Base-by-base conservation (phyloP, 1,140 invertebrate species). In the Cydia strobilella region DNA sequence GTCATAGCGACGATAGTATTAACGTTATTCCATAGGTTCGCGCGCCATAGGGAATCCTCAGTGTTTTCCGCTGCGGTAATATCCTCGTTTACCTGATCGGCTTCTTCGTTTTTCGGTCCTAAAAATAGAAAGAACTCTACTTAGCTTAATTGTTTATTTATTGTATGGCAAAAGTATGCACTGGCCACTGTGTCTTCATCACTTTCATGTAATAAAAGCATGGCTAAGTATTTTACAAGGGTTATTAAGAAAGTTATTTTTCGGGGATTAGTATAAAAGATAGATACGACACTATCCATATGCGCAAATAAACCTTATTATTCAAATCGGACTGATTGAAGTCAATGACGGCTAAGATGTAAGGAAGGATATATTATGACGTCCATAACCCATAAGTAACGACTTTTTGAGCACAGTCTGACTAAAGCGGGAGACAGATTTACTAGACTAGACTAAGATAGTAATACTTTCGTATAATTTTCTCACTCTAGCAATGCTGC, bases 61-160 rank as follows among this genome's bases (percentile, higher is more conserved):
- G 10, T 59, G 54, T 59, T 54, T 18, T 18, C 9, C 20, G 20
- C 18, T 59, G 76, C 83, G 66, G 75, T 80, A 81, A 81, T 76
- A 84, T 83, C 77, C 0, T 25, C 7, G 75, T 85, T 87, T 12
- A 20, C 54, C 20, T 23, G 54, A 75, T 84, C 42, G 79, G 80
- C 77, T 51, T 83, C 86, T 77, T 83, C 83, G 59, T 75, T 76
- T 80, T 86, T 86, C 80, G 82, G 85, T 85, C 90, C 90, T 92
- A 92, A 90, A 92, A 92, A 92, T 90, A 92, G 85, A 90, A 92
- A 91, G 90, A 90, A 54, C 18, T 59, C 54, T 59, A 59, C 54
- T 59, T 59, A 59, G 54, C 54, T n/a, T 59, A 59, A 23, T 23
- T 23, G 10, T 59, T 23, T 23, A 10, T 59, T 23, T 23, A 59